These are phyloP conservation scores for Erpobdella octoculata DNA, from an alignment of 2,888 invertebrate genomes.

Conservation along the genomic window DNA sequence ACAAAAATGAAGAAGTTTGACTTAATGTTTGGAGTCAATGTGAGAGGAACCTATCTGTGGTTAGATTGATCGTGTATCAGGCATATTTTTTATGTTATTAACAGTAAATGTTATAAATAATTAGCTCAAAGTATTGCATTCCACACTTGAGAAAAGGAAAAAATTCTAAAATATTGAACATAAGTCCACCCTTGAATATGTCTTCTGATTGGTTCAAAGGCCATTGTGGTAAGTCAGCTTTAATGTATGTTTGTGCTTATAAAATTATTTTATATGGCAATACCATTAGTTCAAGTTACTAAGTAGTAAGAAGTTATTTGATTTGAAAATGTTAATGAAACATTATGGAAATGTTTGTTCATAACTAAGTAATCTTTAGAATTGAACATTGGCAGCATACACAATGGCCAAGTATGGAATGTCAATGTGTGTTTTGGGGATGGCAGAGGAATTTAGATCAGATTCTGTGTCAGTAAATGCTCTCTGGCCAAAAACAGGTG, in stretches of 20 bases:
- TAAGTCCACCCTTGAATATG: slow-evolving; percentile 88
- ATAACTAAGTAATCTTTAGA: not conserved
- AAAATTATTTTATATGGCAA: not conserved
- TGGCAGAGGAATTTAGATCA: slow-evolving; percentile 82
- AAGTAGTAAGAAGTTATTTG: too few species aligned
- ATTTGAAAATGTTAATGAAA: not conserved
- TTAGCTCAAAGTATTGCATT: slow-evolving; percentile 78
- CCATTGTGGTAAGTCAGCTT: slow-evolving; percentile 61
- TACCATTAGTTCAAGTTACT: not conserved
- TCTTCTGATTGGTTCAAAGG: slow-evolving; percentile 78
- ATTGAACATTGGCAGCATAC: slow-evolving; percentile 61
- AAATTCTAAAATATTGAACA: slow-evolving; percentile 86
- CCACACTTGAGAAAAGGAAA: slow-evolving; percentile 76
- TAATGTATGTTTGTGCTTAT: slow-evolving; percentile 60
- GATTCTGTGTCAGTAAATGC: slow-evolving; percentile 85
- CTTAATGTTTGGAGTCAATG: slow-evolving; percentile 87
- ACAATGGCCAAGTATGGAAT: slow-evolving; percentile 98
- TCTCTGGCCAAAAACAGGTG: slow-evolving; percentile 86
- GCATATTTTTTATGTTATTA: not conserved
- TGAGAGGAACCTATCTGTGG: slow-evolving; percentile 88
- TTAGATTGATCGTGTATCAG: slow-evolving; percentile 1
- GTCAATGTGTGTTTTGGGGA: slow-evolving; percentile 95
- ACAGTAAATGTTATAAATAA: slow-evolving; percentile 40
- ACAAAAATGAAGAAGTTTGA: slow-evolving; percentile 94
- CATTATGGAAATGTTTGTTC: not conserved